Base-by-base conservation (phyloP, 2,888 invertebrate species). In the Polyommatus iphigenia region DNA sequence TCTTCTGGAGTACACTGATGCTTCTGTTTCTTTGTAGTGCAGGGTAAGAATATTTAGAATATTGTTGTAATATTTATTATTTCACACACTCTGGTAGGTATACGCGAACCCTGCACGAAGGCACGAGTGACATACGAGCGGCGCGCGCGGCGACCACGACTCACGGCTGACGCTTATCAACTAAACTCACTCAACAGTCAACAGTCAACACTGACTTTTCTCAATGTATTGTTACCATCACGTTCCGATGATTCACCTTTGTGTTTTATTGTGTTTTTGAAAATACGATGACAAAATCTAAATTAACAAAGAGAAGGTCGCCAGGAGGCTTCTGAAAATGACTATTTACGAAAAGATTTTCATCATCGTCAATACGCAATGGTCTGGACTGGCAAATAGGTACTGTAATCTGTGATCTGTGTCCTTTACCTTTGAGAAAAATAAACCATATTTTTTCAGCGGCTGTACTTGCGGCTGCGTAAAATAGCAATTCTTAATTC, bases 101-200 rank as follows among this genome's bases (percentile, higher is more conserved):
- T 71, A 78, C 41, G 24, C 79, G 79, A 13, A 76, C 78, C 78
- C 76, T 76, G 73, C 73, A 76, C 62, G 57, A 10, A 78, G 78
- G 78, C 80, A 76, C 84, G 83, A 82, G 84, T 81, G 80, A 80
- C 79, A 77, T 73, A 4, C 15, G 18, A 75, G 78, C 72, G 81
- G 87, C 88, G 88, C 93, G 87, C 85, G 91, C 88, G 89, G 81
- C 87, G 86, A 89, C 89, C 87, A 82, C 91, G 89, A 85, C 85
- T 82, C 87, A 82, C 91, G 89, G 84, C 85, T 82, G 85, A 82
- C 88, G 87, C 85, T 90, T 92, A 92, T 92, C 92, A 92, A 93
- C 93, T 92, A 91, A 92, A 87, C 89, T 88, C 87, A 89, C 87
- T 41, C 3, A 15, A 13, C 54, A 46, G 36, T 41, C 36, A 41